Evolutionary conservation across 2,113 vertebrate genomes (phyloP).

Genomic region (Coptodon bakossiorum): DNA sequence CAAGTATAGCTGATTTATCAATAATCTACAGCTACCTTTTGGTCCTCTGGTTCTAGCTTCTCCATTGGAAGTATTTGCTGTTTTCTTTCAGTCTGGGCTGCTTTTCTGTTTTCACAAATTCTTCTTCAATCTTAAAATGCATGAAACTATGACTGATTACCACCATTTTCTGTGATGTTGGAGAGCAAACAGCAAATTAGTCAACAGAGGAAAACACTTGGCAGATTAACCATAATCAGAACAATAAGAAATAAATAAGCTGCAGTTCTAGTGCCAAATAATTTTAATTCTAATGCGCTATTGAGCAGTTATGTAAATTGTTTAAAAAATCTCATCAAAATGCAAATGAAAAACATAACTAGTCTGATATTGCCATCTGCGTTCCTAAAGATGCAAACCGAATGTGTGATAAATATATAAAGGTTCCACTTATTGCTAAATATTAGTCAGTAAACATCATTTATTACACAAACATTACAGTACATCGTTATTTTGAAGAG

Average conservation of each 20-base stretch:
- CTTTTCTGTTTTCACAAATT: background rate
- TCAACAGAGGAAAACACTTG: background rate
- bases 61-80: background rate
- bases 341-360: background rate
- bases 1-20: background rate
- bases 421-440: background rate
- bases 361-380: background rate
- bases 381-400: background rate
- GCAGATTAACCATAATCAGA: background rate
- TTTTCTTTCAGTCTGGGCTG: background rate
- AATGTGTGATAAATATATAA: background rate
- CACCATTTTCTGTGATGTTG: background rate
- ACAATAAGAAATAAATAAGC: background rate
- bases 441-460: background rate
- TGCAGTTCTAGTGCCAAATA: background rate
- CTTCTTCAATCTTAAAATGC: background rate
- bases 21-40: background rate
- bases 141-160: background rate
- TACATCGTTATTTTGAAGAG: background rate
- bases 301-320: background rate
- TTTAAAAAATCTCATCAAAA: background rate
- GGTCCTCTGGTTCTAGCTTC: background rate
- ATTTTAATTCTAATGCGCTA: background rate
- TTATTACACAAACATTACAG: background rate
- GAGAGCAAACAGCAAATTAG: background rate